Percentiles rank a stretch among this genome's conserved stretches.
These are phyloP conservation scores for Xanthorhoe designata DNA, from an alignment of 2,888 invertebrate genomes.

Conservation along the genomic window DNA sequence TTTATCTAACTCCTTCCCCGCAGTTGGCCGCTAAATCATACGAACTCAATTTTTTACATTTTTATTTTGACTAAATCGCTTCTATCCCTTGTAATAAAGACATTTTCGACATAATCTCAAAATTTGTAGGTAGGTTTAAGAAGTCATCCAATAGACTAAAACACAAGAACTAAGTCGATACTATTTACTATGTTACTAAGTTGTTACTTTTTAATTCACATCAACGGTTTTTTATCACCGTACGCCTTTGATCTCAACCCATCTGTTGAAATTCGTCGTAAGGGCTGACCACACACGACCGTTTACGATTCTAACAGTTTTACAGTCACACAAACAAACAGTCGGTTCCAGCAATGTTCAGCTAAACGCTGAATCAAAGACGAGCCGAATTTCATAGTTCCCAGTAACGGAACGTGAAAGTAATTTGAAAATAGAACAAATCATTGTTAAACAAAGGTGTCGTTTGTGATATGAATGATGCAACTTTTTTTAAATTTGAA, in stretches of 20 bases:
- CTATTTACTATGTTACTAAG: constrained; percentile 58
- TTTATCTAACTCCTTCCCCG: too few species aligned
- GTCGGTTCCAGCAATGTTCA: constrained; percentile 75
- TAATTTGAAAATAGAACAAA: constrained; percentile 53
- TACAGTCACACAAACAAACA: constrained; percentile 83
- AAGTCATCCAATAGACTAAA: neutral
- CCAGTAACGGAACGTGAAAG: constrained; percentile 59
- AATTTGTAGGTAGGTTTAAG: too few species aligned
- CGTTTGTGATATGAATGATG: constrained; percentile 6
- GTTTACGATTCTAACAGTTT: constrained; percentile 83
- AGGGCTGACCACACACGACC: constrained; percentile 84
- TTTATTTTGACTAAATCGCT: too few species aligned
- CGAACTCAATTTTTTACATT: too few species aligned
- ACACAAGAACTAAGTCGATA: constrained; percentile 20
- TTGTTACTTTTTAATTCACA: constrained; percentile 79
- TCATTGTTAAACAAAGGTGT: constrained; percentile 43
- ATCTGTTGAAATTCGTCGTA: constrained; percentile 84
- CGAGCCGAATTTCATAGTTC: constrained; percentile 72
- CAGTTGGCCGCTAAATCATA: too few species aligned
- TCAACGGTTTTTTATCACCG: constrained; percentile 79
- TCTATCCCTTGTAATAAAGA: too few species aligned
- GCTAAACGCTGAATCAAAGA: constrained; percentile 77
- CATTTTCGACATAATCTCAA: too few species aligned
- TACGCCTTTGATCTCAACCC: constrained; percentile 79
- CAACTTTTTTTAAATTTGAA: constrained; percentile 10